Evolutionary conservation across 2,113 vertebrate genomes (phyloP).

Genomic region (Australoheros scitulus): DNA sequence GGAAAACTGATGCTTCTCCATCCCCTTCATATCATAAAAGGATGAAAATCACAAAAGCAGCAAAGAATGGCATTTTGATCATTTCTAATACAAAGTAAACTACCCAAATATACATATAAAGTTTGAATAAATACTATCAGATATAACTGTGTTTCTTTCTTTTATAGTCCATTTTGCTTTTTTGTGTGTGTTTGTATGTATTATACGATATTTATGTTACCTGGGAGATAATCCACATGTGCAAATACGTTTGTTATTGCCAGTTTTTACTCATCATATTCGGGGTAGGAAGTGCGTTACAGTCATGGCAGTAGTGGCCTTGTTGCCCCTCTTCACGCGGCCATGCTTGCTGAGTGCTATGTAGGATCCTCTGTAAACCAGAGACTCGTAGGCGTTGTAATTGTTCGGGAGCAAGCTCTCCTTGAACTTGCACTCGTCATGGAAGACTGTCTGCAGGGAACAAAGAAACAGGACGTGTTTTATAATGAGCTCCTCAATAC

Average conservation of each 20-base stretch:
- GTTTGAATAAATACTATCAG: conserved; percentile 83
- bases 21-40: conserved; percentile 66
- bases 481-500: background rate
- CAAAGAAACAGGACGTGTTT: conserved; percentile 26
- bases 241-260: conserved; percentile 85
- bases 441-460: conserved; percentile 87
- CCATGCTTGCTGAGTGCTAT: conserved; percentile 94
- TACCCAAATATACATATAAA: conserved; percentile 87
- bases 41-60: conserved; percentile 83
- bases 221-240: conserved; percentile 85
- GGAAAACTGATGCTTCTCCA: conserved; percentile 43
- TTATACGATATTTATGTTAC: conserved; percentile 74
- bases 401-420: conserved; percentile 93
- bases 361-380: conserved; percentile 84
- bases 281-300: conserved; percentile 96
- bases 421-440: conserved; percentile 94
- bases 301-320: conserved; percentile 91
- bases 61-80: conserved; percentile 78
- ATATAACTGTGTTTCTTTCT: conserved; percentile 73
- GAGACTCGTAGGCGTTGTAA: conserved; percentile 95
- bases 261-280: conserved; percentile 83
- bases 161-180: conserved; percentile 66
- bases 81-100: conserved; percentile 81
- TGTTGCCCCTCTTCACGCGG: conserved; percentile 90
- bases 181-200: conserved; percentile 56